Evolutionary conservation across 2,888 invertebrate genomes (phyloP), one percentile per base, ranked within the genome.

Genomic region (Patella depressa): DNA sequence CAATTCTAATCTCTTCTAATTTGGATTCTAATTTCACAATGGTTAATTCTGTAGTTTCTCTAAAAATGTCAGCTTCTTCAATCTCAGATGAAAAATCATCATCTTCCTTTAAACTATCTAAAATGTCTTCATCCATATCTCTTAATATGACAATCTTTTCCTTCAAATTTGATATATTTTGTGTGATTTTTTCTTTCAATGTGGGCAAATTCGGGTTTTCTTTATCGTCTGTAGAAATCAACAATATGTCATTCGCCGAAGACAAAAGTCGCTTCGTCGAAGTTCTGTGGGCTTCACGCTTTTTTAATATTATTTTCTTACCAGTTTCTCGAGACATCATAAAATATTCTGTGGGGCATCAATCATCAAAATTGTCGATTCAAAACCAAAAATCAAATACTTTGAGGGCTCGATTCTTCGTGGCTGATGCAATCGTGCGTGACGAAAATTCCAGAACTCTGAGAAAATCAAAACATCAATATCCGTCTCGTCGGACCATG

Each of bases 401-500:
- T 5, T 45, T 45, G 34, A 7, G 34, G 34, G 5, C 34, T 45
- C 34, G 5, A 5, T 45, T 45, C 34, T 45, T 45, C 5, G 34
- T 45, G 34, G 34, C 34, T 45, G 34, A 45, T 45, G 34, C 34
- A 45, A 5, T 45, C 5, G 34, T 45, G 34, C 34, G 34, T 45
- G 34, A 7, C 34, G 34, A 45, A 45, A 45, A 45, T 45, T 45
- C n/a, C n/a, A 59, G 59, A 59, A 59, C 4, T 45, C 34, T 0
- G 34, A 7, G 34, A 45, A 45, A 45, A 45, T 45, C n/a, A n/a
- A 19, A 19, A 19, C 17, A n/a, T 59, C 17, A 15, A n/a, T 1
- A 59, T 59, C 59, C 59, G 59, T 59, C 59, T 59, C 59, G 59
- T 59, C 59, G 19, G 59, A 59, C 59, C 59, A 59, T 59, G 59